These are phyloP conservation scores for Manduca sexta DNA, from an alignment of 1,140 invertebrate species.

Conservation along the genomic window DNA sequence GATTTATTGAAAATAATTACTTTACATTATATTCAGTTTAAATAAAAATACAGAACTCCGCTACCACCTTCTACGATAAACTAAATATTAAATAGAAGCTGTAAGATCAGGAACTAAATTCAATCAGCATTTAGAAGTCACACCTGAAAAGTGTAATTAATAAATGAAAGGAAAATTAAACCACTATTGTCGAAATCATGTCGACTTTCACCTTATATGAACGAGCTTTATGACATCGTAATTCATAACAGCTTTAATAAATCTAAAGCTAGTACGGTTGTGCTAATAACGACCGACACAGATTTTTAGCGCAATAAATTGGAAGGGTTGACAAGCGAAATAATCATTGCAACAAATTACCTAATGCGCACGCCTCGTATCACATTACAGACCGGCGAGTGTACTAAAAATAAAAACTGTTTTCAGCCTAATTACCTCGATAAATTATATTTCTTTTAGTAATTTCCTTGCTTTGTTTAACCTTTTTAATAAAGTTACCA, in stretches of 20 bases:
- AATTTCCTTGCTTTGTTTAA: too few species aligned
- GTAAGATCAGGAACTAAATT: too few species aligned
- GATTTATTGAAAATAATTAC: too few species aligned
- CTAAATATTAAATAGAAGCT: too few species aligned
- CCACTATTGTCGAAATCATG: background rate
- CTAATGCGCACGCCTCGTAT: background rate
- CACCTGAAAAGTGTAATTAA: too few species aligned
- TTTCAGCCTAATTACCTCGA: background rate
- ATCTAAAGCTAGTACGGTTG: background rate
- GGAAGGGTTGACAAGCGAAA: slow-evolving; percentile 1
- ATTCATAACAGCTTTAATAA: slow-evolving; percentile 2
- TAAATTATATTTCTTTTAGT: background rate
- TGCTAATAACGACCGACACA: background rate
- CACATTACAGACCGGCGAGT: background rate
- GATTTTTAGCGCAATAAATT: slow-evolving; percentile 2
- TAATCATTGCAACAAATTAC: slow-evolving; percentile 1
- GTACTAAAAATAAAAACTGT: background rate
- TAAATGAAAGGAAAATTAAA: background rate
- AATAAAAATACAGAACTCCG: too few species aligned
- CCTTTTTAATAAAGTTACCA: background rate
- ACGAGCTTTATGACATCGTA: slow-evolving; percentile 1
- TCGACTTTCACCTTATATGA: slow-evolving; percentile 5
- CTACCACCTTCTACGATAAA: too few species aligned
- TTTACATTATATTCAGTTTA: too few species aligned
- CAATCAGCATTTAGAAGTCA: too few species aligned